Percentiles rank a stretch among this genome's conserved stretches.
Evolutionary conservation across 2,888 invertebrate species (phyloP).

Genomic region (Leptopilina myrica): DNA sequence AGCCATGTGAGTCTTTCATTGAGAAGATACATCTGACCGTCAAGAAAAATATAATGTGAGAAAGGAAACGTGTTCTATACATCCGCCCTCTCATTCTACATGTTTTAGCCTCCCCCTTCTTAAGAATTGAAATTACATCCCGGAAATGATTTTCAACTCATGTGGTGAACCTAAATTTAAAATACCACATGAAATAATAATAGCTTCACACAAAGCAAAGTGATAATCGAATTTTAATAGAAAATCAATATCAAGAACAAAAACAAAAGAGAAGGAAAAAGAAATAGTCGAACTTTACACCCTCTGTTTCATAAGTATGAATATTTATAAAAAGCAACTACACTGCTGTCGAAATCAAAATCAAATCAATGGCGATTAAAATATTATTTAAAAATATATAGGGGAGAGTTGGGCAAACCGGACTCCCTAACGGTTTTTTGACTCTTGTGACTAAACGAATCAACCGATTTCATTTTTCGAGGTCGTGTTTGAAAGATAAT

Average conservation of each 20-base stretch:
- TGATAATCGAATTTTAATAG: constrained; percentile 20
- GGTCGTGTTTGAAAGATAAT: too few species aligned
- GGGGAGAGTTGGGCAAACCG: too few species aligned
- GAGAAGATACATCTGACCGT: background rate
- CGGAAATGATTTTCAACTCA: constrained; percentile 35
- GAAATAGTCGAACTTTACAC: background rate
- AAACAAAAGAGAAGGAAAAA: too few species aligned
- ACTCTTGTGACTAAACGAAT: too few species aligned
- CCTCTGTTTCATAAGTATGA: background rate
- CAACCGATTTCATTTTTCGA: too few species aligned
- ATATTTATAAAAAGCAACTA: constrained; percentile 26
- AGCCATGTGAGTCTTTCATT: background rate
- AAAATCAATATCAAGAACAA: constrained; percentile 21
- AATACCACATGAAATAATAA: constrained; percentile 6
- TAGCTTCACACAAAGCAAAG: background rate
- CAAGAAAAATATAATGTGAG: constrained; percentile 20
- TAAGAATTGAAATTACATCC: constrained; percentile 18
- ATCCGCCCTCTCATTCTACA: constrained; percentile 5
- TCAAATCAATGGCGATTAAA: too few species aligned
- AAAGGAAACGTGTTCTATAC: background rate
- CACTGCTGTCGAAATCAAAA: constrained; percentile 15
- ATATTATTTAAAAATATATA: too few species aligned
- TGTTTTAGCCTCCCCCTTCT: background rate
- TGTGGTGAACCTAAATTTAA: constrained; percentile 6
- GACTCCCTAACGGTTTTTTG: too few species aligned